Percentiles rank a stretch among this genome's conserved stretches.
These are phyloP conservation scores for Acanthosepion lycidas DNA, from an alignment of 2,888 invertebrate species.

Conservation along the genomic window DNA sequence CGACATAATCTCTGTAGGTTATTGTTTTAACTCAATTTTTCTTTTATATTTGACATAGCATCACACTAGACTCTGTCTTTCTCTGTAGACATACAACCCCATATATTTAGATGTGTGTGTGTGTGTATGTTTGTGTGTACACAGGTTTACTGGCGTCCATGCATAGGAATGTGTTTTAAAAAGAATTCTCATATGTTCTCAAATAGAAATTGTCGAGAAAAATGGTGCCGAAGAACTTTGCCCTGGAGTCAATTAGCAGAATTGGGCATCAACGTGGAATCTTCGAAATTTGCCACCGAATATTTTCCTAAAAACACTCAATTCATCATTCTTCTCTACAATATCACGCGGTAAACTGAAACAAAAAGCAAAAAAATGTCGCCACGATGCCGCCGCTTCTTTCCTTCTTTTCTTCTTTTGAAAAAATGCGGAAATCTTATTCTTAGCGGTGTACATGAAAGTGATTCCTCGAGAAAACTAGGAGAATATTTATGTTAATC, in stretches of 20 bases:
- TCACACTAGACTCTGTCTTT: too few relatives aligned
- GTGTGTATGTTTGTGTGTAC: not conserved
- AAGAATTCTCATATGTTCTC: not conserved
- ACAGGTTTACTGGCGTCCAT: not conserved
- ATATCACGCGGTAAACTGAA: not conserved
- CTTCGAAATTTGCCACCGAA: not conserved
- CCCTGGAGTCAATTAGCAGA: slow-evolving; percentile 14
- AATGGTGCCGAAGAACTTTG: slow-evolving; percentile 9
- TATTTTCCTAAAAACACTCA: not conserved
- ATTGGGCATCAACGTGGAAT: not conserved
- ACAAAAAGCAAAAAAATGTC: not conserved
- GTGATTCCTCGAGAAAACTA: not conserved
- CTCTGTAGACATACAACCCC: too few relatives aligned
- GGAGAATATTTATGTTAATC: not conserved
- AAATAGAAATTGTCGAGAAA: not conserved
- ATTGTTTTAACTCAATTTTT: too few relatives aligned
- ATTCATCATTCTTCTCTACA: not conserved
- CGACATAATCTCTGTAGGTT: too few relatives aligned
- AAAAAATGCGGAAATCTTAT: not conserved
- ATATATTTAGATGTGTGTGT: not conserved
- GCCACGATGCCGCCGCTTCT: not conserved
- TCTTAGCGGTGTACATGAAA: not conserved
- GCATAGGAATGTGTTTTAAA: not conserved
- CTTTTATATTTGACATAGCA: too few relatives aligned
- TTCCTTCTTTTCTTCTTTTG: not conserved